A percentile compares a stretch with the other conserved stretches of the same genome.
Evolutionary conservation across 2,888 invertebrate genomes (phyloP).

Genomic region (Thymelicus lineola): DNA sequence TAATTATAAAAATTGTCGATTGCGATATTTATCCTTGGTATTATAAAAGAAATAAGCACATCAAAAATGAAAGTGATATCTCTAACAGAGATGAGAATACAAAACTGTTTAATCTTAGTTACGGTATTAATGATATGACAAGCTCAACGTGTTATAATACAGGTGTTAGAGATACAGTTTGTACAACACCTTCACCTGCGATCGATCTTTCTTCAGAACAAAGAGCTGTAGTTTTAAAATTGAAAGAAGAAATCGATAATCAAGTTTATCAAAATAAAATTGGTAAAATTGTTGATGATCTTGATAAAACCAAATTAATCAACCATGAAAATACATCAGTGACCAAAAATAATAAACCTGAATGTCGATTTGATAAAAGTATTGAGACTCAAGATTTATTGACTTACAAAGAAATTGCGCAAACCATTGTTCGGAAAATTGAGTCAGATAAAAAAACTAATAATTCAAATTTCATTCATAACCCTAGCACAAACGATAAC

Average conservation of each 20-base stretch:
- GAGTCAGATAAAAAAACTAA: not conserved
- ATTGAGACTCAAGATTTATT: slow-evolving; percentile 1
- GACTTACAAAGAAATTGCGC: slow-evolving; percentile 24
- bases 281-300: not conserved
- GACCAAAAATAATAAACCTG: not conserved
- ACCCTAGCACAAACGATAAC: not conserved
- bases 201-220: slow-evolving; percentile 18
- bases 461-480: not conserved
- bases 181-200: not conserved
- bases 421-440: slow-evolving; percentile 25
- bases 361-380: not conserved
- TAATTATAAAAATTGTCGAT: slow-evolving; percentile 44
- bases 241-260: slow-evolving; percentile 14
- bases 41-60: slow-evolving; percentile 19
- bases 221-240: slow-evolving; percentile 5
- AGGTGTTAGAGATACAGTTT: not conserved
- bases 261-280: not conserved
- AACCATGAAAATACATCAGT: not conserved
- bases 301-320: not conserved
- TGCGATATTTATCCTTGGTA: slow-evolving; percentile 42
- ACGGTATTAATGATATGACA: not conserved
- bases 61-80: not conserved
- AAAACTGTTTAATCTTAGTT: not conserved
- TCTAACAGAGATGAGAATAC: not conserved
- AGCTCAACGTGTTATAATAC: not conserved